Percentiles rank a stretch among this genome's conserved stretches.
Evolutionary conservation across 2,888 invertebrate genomes (phyloP).

Genomic region (Drosophila conformis): DNA sequence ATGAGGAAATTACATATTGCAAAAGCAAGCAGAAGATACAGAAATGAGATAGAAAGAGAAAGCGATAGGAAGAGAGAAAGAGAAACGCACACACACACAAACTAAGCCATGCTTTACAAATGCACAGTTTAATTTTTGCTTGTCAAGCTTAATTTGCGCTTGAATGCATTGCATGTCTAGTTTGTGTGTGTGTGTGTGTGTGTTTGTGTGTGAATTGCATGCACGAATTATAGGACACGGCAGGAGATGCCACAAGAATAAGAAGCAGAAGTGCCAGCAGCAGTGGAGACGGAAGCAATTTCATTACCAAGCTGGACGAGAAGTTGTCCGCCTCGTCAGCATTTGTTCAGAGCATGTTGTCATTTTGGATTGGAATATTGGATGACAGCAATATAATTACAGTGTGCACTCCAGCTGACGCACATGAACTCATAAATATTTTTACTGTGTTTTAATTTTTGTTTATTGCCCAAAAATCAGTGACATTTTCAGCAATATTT

Average conservation of each 20-base stretch:
- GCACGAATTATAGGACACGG: conserved; percentile 65
- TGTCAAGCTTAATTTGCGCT: conserved; percentile 81
- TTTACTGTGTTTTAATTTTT: not conserved
- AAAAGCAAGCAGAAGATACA: conserved; percentile 53
- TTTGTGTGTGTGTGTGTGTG: conserved; percentile 14
- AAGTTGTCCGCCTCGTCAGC: conserved; percentile 48
- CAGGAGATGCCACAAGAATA: conserved; percentile 43
- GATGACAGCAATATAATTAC: conserved; percentile 53
- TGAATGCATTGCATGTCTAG: conserved; percentile 63
- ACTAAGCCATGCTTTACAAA: conserved; percentile 33
- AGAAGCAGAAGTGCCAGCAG: conserved; percentile 24
- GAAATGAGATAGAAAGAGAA: not conserved
- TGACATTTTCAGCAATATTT: not conserved
- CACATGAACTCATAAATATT: not conserved
- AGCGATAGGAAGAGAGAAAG: conserved; percentile 2
- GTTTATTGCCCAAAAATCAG: not conserved
- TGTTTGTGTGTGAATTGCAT: conserved; percentile 33
- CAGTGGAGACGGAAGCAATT: conserved; percentile 29
- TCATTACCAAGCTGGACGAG: conserved; percentile 36
- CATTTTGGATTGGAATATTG: conserved; percentile 36
- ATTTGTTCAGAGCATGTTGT: conserved; percentile 53
- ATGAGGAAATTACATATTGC: conserved; percentile 75
- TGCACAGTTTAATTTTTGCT: conserved; percentile 77
- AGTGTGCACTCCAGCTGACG: conserved; percentile 24
- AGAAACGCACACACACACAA: conserved; percentile 14